Evolutionary conservation across 2,888 invertebrate species (phyloP).

Genomic region (Pegoplata infirma): DNA sequence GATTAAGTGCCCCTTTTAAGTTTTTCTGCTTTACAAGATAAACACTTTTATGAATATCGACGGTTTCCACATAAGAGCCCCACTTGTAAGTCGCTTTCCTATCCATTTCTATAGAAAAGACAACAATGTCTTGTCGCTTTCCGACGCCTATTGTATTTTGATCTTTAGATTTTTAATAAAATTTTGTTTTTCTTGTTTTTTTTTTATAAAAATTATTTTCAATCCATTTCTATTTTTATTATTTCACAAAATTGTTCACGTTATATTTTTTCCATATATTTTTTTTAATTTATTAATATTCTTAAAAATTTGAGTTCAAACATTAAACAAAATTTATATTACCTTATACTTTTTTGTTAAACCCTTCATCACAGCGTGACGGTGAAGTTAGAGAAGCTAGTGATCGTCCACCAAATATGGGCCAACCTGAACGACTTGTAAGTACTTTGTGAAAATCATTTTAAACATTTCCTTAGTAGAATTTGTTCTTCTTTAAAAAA

Average conservation of each 20-base stretch:
- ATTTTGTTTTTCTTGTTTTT: constrained; percentile 71
- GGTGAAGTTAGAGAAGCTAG: constrained; percentile 74
- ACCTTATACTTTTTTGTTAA: constrained; percentile 62
- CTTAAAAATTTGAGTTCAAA: constrained; percentile 62
- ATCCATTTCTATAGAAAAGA: no score
- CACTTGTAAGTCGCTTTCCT: no score
- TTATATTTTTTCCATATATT: constrained; percentile 50
- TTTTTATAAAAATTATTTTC: constrained; percentile 17
- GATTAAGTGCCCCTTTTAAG: no score
- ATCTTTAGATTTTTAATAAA: constrained; percentile 19
- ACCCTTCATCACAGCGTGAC: constrained; percentile 68
- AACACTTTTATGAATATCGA: no score
- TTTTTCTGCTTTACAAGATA: no score
- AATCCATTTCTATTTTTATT: constrained; percentile 44
- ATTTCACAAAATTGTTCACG: constrained; percentile 59
- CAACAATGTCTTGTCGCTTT: no score
- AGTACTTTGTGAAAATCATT: constrained; percentile 67
- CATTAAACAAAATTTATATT: constrained; percentile 64
- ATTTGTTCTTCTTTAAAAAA: constrained; percentile 13
- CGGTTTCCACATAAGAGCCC: no score
- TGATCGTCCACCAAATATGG: constrained; percentile 72
- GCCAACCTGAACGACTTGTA: constrained; percentile 72
- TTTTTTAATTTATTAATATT: constrained; percentile 60
- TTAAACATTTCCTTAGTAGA: constrained; percentile 24
- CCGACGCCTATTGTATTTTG: neutral